Base-by-base conservation (phyloP, 2,888 invertebrate genomes). In the Phyto melanocephala region DNA sequence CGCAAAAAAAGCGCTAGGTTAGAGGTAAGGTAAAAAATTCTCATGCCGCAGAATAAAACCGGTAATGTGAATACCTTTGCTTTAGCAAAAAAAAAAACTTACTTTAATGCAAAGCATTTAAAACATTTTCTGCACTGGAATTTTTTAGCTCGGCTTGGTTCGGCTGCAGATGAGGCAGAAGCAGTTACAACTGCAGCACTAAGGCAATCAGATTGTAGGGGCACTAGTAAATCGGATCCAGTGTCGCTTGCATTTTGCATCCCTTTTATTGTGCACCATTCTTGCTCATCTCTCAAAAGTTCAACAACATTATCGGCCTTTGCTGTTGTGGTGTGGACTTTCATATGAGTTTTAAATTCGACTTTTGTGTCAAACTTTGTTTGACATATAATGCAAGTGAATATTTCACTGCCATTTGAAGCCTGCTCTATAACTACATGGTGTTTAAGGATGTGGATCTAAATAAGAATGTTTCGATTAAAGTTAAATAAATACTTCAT, bases 101-200 rank as follows among this genome's bases (percentile, higher is more conserved):
- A 89, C 89, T 88, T 89, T 13, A 88, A 87, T 10, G 87, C 87
- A 81, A 88, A 89, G 68, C 87, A 88, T 85, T 89, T 89, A 47
- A 87, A 88, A 79, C 89, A 89, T 79, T 86, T 87, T 5, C 87
- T 86, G 65, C 89, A 89, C 76, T 88, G 88, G 81, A 86, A 89
- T 54, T 88, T 86, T 71, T 87, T 87, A n/a, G 85, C 86, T 37
- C 87, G 86, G 24, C 83, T 81, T 2, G 85, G 83, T 20, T 85
- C 78, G 1, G 85, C 67, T 28, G 85, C 83, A 0, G 85, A 84
- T 6, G 85, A 84, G 37, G 85, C 81, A 60, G 84, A 62, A 15
- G 85, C 78, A 42, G 86, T 85, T 1, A 86, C 85, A 3, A 85
- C 78, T 24, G 86, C 85, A 0, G 81, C 80, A 11, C 84, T 72